Conservation (phyloP, 2,888 invertebrate species). For the Plebejus argus region DNA sequence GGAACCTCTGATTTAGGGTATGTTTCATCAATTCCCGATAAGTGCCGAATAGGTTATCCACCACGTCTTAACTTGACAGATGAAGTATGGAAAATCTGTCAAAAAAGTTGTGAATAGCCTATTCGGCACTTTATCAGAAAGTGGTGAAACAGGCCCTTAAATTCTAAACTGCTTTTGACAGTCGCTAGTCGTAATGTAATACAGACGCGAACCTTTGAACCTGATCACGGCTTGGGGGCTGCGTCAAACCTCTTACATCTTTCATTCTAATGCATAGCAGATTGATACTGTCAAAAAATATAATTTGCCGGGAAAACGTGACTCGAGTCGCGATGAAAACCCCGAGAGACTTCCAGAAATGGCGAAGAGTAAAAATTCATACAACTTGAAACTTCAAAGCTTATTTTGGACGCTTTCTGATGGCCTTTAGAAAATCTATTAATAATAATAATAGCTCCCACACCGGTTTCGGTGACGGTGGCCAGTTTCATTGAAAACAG, state of each 20-base stretch:
- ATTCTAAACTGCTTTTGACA: constrained; percentile 1
- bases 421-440: background rate
- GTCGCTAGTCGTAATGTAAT: background rate
- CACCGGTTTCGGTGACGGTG: too few relatives aligned
- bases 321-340: background rate
- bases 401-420: background rate
- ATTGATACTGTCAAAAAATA: constrained; percentile 19
- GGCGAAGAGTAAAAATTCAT: background rate
- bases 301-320: background rate
- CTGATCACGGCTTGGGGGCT: constrained; percentile 5
- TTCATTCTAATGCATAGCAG: constrained; percentile 4
- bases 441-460: too few relatives aligned
- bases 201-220: background rate
- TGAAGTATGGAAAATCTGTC: too few relatives aligned
- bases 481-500: too few relatives aligned
- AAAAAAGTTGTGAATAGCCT: too few relatives aligned
- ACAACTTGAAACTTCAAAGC: background rate
- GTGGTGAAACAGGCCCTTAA: too few relatives aligned
- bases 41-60: too few relatives aligned
- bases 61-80: too few relatives aligned
- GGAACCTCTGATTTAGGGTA: too few relatives aligned
- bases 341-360: background rate
- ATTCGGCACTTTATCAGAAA: too few relatives aligned
- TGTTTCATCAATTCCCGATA: too few relatives aligned
- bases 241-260: background rate